Conservation (phyloP, 2,888 invertebrate species). For the Lithophane leautieri region DNA sequence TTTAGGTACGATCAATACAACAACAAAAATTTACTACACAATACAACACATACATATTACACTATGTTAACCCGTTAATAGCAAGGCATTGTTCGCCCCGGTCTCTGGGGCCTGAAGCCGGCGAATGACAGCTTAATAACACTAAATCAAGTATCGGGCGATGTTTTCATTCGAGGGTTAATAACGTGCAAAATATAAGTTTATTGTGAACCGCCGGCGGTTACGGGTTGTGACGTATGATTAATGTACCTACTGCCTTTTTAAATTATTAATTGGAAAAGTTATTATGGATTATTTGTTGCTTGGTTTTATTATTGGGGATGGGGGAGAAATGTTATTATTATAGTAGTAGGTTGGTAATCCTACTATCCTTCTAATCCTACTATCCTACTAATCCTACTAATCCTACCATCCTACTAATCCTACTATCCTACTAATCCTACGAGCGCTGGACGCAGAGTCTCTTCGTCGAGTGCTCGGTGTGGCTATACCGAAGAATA, state of each 20-base stretch:
- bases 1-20: background rate
- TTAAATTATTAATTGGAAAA: conserved; percentile 64
- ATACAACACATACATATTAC: conserved; percentile 46
- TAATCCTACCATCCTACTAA: too few species aligned
- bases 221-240: conserved; percentile 59
- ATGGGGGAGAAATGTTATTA: conserved; percentile 1
- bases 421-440: too few species aligned
- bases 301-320: conserved; percentile 19
- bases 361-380: too few species aligned
- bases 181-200: conserved; percentile 79
- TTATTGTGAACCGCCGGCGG: conserved; percentile 70
- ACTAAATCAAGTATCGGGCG: conserved; percentile 84
- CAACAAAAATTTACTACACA: conserved; percentile 36
- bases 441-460: too few species aligned
- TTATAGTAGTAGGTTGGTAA: background rate
- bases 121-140: conserved; percentile 86
- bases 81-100: conserved; percentile 75
- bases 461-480: too few species aligned
- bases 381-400: too few species aligned
- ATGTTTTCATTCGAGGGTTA: conserved; percentile 77
- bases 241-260: conserved; percentile 57
- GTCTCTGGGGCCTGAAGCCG: conserved; percentile 68
- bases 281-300: conserved; percentile 44
- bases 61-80: conserved; percentile 74
- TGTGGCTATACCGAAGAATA: too few species aligned